Evolutionary conservation across 2,113 vertebrate species (phyloP), one percentile per base, ranked within the genome.

Genomic region (Sitta europaea): DNA sequence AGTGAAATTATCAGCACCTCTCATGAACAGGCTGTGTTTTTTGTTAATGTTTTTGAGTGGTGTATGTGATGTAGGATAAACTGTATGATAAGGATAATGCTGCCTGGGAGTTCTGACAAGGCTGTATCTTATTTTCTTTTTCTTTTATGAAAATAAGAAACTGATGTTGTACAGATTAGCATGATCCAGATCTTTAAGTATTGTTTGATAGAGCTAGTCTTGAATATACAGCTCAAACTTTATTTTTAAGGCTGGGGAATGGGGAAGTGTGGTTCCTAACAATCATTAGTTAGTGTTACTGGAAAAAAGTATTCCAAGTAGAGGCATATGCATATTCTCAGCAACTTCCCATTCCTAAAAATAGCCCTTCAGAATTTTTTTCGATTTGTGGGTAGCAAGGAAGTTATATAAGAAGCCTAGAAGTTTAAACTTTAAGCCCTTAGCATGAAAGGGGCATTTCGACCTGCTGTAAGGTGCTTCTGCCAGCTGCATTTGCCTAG

Each of bases 251-350:
- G 4, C 35, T 23, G 18, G 5, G 3, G 2, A 10, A 11, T 25
- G 22, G 20, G 2, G 9, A 20, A 38, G 13, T 35, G 21, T 51
- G 29, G 35, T 76, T 76, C 14, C n/a, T 59, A 76, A 20, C 12
- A 58, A 51, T 66, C 12, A 42, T 42, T 71, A 35, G n/a, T 27
- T 43, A 70, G 9, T 25, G 28, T 71, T 77, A 74, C 38, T 62
- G 45, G 14, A 66, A 82, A 74, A 86, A 92, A 55, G 6, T 19
- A 31, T 16, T 47, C 28, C 11, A 25, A 14, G 17, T 36, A 40
- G 36, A 43, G 11, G 2, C 6, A 0, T 47, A 10, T 77, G 28
- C n/a, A 11, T 11, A 5, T 22, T 81, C n/a, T 65, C 4, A 3
- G 35, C 22, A 65, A 43, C 8, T 29, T 57, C 19, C 12, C 31